Conservation (phyloP, 2,113 vertebrate genomes). For the Tychaedon coryphoeus region DNA sequence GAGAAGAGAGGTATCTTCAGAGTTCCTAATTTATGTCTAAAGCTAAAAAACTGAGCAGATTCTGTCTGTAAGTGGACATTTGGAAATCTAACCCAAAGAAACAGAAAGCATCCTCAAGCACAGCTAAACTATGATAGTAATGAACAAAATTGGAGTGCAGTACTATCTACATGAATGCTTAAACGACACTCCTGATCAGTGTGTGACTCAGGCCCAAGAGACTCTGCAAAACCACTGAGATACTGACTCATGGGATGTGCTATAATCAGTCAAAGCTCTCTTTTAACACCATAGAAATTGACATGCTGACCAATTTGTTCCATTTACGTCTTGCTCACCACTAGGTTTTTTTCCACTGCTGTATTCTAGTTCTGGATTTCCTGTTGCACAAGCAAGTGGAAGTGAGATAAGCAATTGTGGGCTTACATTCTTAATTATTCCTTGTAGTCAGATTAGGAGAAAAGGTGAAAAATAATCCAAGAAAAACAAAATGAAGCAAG, state of each 20-base stretch:
- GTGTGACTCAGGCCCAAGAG: background rate
- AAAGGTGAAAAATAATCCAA: background rate
- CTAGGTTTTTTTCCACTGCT: accelerated
- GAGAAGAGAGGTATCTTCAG: background rate
- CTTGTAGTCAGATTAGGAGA: background rate
- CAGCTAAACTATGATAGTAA: background rate
- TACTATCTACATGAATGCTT: background rate
- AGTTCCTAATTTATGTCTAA: background rate
- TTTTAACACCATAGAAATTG: background rate
- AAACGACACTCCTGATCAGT: background rate
- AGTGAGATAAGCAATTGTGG: background rate
- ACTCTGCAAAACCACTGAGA: background rate
- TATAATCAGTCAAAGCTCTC: background rate
- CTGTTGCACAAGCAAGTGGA: background rate
- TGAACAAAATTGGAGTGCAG: background rate
- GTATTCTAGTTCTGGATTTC: background rate
- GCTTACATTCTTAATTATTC: background rate
- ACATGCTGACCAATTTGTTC: background rate
- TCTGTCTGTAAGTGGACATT: background rate
- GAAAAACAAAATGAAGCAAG: background rate
- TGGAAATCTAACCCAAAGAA: background rate
- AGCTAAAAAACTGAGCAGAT: background rate
- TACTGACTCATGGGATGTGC: background rate
- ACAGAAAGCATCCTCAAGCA: background rate
- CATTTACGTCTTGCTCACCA: background rate